A percentile compares a stretch with the other conserved stretches of the same genome.
Evolutionary conservation across 2,888 invertebrate species (phyloP).

Genomic region (Agrochola macilenta): DNA sequence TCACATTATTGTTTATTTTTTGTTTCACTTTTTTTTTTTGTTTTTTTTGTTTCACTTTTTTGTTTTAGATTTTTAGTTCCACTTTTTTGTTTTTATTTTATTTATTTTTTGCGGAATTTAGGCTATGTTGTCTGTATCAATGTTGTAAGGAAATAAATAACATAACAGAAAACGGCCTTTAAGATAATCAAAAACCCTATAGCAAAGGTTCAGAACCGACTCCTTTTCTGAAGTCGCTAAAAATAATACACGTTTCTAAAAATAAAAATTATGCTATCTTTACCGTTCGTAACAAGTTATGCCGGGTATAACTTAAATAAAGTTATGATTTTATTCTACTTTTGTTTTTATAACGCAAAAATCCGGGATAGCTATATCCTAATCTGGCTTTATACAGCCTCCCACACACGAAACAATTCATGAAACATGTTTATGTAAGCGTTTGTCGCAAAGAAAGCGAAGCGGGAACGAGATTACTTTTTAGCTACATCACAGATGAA

Average conservation of each 20-base stretch:
- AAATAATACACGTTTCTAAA: neutral
- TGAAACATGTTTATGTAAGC: neutral
- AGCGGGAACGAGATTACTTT: neutral
- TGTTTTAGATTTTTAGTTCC: constrained; percentile 27
- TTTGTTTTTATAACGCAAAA: constrained; percentile 33
- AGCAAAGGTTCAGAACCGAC: fast-evolving
- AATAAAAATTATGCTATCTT: constrained; percentile 4
- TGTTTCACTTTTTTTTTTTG: constrained; percentile 44
- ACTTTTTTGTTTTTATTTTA: constrained; percentile 26
- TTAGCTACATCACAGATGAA: too few species aligned
- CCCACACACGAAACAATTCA: constrained; percentile 36
- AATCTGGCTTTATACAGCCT: constrained; percentile 31
- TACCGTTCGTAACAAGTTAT: constrained; percentile 11
- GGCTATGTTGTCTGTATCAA: constrained; percentile 45
- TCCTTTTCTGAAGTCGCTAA: too few species aligned
- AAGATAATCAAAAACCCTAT: neutral
- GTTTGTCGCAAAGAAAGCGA: neutral
- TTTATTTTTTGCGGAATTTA: neutral
- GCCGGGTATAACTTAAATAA: constrained; percentile 4
- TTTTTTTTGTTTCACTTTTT: constrained; percentile 42
- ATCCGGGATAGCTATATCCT: constrained; percentile 8
- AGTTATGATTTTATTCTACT: constrained; percentile 30
- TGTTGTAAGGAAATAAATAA: neutral
- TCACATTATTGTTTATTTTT: constrained; percentile 53
- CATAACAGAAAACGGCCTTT: neutral